Base-by-base conservation (phyloP, 30 jellyfish, hydroid and myxozoan genomes). In the Aurelia sp. region DNA sequence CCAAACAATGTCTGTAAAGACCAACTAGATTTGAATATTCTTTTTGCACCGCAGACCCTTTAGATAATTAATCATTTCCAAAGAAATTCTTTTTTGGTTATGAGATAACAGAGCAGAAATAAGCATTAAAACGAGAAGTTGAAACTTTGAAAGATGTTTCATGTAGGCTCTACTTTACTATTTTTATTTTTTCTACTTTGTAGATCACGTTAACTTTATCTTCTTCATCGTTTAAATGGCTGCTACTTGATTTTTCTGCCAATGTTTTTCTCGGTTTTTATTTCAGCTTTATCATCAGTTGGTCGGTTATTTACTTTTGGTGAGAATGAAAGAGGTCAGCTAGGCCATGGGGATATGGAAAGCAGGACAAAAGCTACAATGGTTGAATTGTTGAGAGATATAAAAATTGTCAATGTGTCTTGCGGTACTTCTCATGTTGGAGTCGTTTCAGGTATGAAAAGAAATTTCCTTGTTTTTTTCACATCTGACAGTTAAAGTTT, bases 391-490 rank as follows among this genome's bases (percentile, higher is more conserved):
- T 85, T 95, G 67, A 41, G 63, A 31, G 86, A 82, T 58, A 64
- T 63, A 2, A 40, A 72, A 38, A 77, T 95, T 67, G 63, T 66
- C 21, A 19, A 57, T 74, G 72, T 95, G 15, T 71, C 98, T 16
- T 89, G 97, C 69, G 99, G 99, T 15, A 72, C 96, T 24, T 73
- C 87, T 31, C 99, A 95, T 82, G 97, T 86, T 11, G 99, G 96
- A 19, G 90, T 91, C 67, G 97, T 95, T 7, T 82, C 97, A 40
- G 97, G 99, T 95, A 74, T 47, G 74, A 8, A 31, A 44, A 44
- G 15, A 44, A 2, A 44, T 44, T 7, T 44, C 15, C 7, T 8
- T 76, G 73, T 40, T 78, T 9, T 19, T 10, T 10, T 35, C 72
- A 0, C 40, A 31, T 47, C 15, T 31, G 41, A 58, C 4, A 77